A percentile compares a stretch with the other conserved stretches of the same genome.
phyloP scores from a whole-genome alignment of 2,113 vertebrate genomes.

The Arizona elegans region DNA sequence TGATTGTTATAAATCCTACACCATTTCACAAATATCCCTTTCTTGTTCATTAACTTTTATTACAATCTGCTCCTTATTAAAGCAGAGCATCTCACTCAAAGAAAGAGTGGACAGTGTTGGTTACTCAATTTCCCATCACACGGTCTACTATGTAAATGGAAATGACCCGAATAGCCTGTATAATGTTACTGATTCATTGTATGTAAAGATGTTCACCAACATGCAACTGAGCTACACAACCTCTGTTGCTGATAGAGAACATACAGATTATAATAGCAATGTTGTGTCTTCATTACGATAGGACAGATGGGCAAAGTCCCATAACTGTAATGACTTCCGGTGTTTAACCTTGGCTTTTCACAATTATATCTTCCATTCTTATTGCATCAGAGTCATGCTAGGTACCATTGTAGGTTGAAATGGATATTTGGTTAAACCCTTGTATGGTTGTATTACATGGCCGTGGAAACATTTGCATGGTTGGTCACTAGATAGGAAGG shows the following conservation, averaged over 20 bases:
- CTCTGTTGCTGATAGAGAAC: not conserved
- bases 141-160: not conserved
- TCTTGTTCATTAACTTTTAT: not conserved
- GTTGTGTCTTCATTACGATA: not conserved
- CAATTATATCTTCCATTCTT: not conserved
- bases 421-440: not conserved
- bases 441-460: not conserved
- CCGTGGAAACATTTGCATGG: not conserved
- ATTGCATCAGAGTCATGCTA: not conserved
- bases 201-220: not conserved
- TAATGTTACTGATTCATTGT: not conserved
- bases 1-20: not conserved
- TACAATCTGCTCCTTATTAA: not conserved
- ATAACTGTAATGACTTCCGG: not conserved
- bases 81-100: not conserved
- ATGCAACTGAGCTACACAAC: not conserved
- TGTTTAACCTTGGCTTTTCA: not conserved
- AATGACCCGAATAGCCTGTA: not conserved
- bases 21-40: not conserved
- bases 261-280: not conserved
- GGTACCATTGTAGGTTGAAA: not conserved
- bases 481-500: not conserved
- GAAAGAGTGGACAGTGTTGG: not conserved
- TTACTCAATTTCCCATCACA: not conserved
- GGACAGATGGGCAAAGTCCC: not conserved